Base-by-base conservation (phyloP, 2,888 invertebrate species). In the Poecilus cupreus region DNA sequence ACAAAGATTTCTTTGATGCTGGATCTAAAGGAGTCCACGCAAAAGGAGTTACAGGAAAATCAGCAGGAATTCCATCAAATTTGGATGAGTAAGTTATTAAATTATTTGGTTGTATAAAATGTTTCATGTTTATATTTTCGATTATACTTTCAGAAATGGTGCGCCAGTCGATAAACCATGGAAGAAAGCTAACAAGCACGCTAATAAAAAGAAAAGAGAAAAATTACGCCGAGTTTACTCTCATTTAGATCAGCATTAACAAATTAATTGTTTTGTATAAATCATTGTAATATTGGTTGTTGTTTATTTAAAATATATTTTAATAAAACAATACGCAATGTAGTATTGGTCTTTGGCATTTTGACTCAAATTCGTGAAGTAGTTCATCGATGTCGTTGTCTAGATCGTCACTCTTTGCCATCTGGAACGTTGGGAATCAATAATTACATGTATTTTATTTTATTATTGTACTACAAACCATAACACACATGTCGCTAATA, bases 341-440 rank as follows among this genome's bases (percentile, higher is more conserved):
- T 83, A 99, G 91, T 86, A 99, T 94, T 83, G 96, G 92, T 88
- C 98, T 92, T 85, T 94, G 93, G 87, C 94, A 95, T 89, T 96
- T 96, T 74, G 94, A 93, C 90, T 99, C 99, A 90, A 98, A 98
- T 84, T 97, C 96, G 88, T 97, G 96, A 79, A 99, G 91, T 78
- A 99, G 91, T 91, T 98, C 97, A 90, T 99, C 98, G 86, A 99
- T 97, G 87, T 99, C 98, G 90, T 98, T 97, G 88, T 99, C 99
- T 87, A 99, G 90, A 89, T 99, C 99, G 82, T 96, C 95, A 86
- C 95, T 95, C 88, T 95, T 94, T 13, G 96, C 93, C 91, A 99
- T 92, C 95, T 95, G 89, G 78, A 91, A 90, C n/a, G n/a, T n/a
- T n/a, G n/a, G n/a, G n/a, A n/a, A n/a, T n/a, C n/a, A n/a, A n/a